Percentiles rank a stretch among this genome's conserved stretches.
phyloP scores from a whole-genome alignment of 2,113 vertebrate species.

The Chionis minor region DNA sequence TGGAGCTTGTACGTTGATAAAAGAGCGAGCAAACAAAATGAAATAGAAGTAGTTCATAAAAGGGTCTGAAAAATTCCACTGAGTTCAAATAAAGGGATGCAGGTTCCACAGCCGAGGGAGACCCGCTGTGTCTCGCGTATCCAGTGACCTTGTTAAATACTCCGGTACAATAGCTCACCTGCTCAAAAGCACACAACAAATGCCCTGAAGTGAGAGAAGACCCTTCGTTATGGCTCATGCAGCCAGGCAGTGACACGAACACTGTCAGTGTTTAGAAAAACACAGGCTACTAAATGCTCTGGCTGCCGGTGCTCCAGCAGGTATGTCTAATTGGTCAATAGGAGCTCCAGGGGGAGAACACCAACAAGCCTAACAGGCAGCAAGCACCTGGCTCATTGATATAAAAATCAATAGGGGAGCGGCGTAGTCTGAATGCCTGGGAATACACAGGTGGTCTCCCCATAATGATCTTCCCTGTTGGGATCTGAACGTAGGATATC shows the following conservation, averaged over 20 bases:
- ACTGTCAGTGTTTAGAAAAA: not conserved
- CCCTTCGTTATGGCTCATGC: not conserved
- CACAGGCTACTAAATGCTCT: not conserved
- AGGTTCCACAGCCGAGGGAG: not conserved
- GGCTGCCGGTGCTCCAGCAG: not conserved
- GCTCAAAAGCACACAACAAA: not conserved
- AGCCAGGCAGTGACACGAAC: not conserved
- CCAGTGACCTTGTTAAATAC: constrained; percentile 13
- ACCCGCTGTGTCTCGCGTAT: not conserved
- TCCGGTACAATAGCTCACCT: not conserved
- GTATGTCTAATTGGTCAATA: constrained; percentile 4
- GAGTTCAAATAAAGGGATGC: constrained; percentile 3
- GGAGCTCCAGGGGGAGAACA: not conserved
- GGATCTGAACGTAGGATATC: not conserved
- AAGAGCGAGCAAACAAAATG: not conserved
- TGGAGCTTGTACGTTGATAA: not conserved
- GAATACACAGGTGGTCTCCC: not conserved
- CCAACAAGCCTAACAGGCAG: not conserved
- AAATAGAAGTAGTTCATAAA: not conserved
- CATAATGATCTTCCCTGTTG: constrained; percentile 6
- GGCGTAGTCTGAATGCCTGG: not conserved
- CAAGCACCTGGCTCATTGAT: not conserved
- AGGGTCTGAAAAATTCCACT: not conserved
- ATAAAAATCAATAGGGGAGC: not conserved
- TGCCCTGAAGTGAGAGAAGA: not conserved